phyloP scores from a whole-genome alignment of 2,888 invertebrate genomes.

The Isoperla grammatica region DNA sequence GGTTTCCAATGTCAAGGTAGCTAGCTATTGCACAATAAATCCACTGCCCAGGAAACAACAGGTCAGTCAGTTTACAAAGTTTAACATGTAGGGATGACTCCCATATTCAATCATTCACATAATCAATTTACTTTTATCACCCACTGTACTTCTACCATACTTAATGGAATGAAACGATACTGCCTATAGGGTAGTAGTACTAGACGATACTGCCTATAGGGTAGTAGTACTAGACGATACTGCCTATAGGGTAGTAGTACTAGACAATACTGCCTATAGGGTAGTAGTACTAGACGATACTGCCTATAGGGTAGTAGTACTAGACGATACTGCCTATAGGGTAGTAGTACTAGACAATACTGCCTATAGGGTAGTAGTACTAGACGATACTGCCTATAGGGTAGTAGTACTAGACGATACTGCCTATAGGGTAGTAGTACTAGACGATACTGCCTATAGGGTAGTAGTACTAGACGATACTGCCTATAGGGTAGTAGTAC shows the following conservation, averaged over 20 bases:
- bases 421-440: neutral
- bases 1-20: no score
- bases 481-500: neutral
- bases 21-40: no score
- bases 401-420: conserved; percentile 4
- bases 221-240: conserved; percentile 4
- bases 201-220: no score
- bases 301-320: neutral
- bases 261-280: no score
- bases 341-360: conserved; percentile 2
- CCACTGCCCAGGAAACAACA: no score
- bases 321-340: no score
- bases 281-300: conserved; percentile 4
- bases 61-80: no score
- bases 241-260: neutral
- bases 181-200: neutral
- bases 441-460: no score
- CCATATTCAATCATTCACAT: no score
- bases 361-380: neutral
- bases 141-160: neutral
- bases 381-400: no score
- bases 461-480: conserved; percentile 4
- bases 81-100: no score
- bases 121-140: no score
- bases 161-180: conserved; percentile 11